phyloP scores from a whole-genome alignment of 2,797 vertebrate species.

The Limosa lapponica region DNA sequence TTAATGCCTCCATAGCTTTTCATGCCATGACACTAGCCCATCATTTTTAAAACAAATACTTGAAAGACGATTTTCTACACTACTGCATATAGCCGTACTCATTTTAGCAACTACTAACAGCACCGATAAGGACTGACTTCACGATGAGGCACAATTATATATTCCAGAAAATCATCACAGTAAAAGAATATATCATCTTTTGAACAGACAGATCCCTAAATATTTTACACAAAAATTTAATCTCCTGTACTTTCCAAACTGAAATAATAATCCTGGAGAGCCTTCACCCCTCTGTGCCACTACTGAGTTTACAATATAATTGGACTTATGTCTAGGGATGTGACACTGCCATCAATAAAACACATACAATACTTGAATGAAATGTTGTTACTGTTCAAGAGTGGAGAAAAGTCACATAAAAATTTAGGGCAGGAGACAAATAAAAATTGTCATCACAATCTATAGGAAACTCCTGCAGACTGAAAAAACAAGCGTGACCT shows the following conservation, averaged over 20 bases:
- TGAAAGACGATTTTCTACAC: slow-evolving; percentile 16
- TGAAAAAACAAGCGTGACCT: background rate
- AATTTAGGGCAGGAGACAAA: background rate
- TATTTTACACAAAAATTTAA: background rate
- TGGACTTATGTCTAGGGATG: background rate
- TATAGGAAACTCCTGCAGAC: background rate
- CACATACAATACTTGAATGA: background rate
- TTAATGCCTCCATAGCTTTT: slow-evolving; percentile 80
- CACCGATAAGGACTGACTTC: background rate
- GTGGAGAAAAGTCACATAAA: background rate
- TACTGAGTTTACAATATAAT: background rate
- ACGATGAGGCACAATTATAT: background rate
- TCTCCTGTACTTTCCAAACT: background rate
- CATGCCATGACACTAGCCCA: slow-evolving; percentile 15
- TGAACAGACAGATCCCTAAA: background rate
- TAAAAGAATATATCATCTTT: background rate
- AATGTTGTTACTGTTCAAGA: background rate
- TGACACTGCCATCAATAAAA: background rate
- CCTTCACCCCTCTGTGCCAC: background rate
- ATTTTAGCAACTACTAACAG: background rate
- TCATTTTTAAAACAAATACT: slow-evolving; percentile 50
- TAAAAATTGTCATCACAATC: background rate
- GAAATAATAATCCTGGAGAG: background rate
- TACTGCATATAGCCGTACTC: background rate
- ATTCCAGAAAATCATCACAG: slow-evolving; percentile 22